Percentiles rank a stretch among this genome's conserved stretches.
phyloP scores from a whole-genome alignment of 2,797 vertebrate genomes.

The Chelonia mydas region DNA sequence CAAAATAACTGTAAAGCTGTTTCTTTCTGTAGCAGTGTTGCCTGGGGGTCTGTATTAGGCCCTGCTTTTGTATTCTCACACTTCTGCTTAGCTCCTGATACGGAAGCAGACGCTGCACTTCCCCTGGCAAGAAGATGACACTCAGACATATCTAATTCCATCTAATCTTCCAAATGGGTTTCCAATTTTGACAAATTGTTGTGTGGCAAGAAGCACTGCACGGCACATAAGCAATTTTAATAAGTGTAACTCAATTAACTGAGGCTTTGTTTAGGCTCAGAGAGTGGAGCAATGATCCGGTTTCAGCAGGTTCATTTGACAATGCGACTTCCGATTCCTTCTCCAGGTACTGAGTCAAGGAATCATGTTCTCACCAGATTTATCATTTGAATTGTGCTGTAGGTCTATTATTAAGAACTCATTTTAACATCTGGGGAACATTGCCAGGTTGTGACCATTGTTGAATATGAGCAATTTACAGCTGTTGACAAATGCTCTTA shows the following conservation, averaged over 20 bases:
- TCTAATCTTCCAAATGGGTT: not conserved
- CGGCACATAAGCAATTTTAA: rapidly evolving
- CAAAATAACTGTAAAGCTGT: rapidly evolving
- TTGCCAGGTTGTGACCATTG: not conserved
- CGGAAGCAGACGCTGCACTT: not conserved
- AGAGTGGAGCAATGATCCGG: not conserved
- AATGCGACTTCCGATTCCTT: not conserved
- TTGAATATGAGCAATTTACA: rapidly evolving
- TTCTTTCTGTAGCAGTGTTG: rapidly evolving
- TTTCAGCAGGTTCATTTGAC: not conserved
- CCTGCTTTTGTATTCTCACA: rapidly evolving
- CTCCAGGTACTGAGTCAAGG: not conserved
- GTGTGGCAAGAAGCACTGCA: not conserved
- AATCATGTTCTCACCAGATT: rapidly evolving
- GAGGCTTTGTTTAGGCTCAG: not conserved
- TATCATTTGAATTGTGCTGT: not conserved
- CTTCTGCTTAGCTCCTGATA: rapidly evolving
- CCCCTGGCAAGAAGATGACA: rapidly evolving
- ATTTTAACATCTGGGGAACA: rapidly evolving
- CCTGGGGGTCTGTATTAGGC: rapidly evolving
- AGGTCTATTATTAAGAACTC: rapidly evolving
- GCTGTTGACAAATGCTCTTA: not conserved
- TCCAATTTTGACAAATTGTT: not conserved
- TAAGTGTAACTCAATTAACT: rapidly evolving
- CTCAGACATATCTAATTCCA: not conserved